A percentile compares a stretch with the other conserved stretches of the same genome.
These are phyloP conservation scores for Chelonia mydas DNA, from an alignment of 2,797 vertebrate genomes.

Conservation along the genomic window DNA sequence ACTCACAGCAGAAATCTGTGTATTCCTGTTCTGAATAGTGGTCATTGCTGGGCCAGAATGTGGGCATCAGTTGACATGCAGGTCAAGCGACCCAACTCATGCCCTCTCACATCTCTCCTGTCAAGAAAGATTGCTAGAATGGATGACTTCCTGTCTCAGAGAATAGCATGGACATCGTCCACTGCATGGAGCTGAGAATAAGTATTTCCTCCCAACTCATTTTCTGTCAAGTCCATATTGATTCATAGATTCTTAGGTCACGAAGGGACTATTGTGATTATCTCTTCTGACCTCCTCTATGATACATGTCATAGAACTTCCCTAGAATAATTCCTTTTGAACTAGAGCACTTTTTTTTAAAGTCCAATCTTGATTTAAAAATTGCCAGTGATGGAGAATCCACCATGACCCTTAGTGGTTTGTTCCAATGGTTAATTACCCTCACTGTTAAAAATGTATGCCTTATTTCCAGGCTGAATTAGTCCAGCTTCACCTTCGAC, in stretches of 20 bases:
- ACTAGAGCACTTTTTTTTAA: background rate
- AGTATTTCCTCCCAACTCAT: background rate
- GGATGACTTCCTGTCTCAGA: accelerated
- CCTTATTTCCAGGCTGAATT: too few relatives aligned
- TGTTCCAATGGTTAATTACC: too few relatives aligned
- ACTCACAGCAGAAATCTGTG: background rate
- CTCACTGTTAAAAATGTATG: too few relatives aligned
- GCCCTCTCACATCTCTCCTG: accelerated
- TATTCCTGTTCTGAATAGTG: accelerated
- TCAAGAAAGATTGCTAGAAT: accelerated
- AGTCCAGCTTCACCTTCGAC: background rate
- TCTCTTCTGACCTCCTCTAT: background rate
- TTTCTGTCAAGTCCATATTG: background rate
- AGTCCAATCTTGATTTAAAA: background rate
- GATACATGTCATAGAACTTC: background rate
- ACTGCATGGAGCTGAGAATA: background rate
- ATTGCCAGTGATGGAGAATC: background rate
- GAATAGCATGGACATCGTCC: background rate
- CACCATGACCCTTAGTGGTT: too few relatives aligned
- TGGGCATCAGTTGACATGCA: background rate
- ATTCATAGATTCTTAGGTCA: background rate
- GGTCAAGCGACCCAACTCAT: background rate
- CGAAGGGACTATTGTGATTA: background rate
- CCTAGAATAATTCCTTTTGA: background rate
- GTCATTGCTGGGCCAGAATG: background rate